Percentiles rank a stretch among this genome's conserved stretches.
These are phyloP conservation scores for Agriopis leucophaearia DNA, from an alignment of 2,888 invertebrate species.

Conservation along the genomic window DNA sequence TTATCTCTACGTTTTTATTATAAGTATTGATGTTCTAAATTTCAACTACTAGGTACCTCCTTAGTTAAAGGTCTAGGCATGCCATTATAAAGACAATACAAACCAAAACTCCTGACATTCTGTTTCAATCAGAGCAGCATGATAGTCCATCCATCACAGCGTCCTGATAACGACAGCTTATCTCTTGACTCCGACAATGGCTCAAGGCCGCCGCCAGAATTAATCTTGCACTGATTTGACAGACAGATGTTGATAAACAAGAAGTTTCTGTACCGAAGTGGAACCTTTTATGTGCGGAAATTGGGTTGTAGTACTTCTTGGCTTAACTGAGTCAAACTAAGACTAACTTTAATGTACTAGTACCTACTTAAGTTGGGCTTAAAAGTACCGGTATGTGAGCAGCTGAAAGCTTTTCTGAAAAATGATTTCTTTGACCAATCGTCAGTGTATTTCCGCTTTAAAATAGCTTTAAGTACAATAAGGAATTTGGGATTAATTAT, in stretches of 20 bases:
- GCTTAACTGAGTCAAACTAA: background rate
- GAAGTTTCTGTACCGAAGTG: constrained; percentile 1
- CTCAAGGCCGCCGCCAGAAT: constrained; percentile 23
- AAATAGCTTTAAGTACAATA: no score
- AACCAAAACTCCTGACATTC: background rate
- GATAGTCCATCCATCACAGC: constrained; percentile 20
- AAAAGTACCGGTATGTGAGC: no score
- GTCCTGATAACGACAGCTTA: constrained; percentile 25
- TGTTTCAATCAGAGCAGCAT: constrained; percentile 2
- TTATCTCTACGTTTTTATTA: no score
- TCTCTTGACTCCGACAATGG: constrained; percentile 17
- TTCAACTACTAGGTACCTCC: no score
- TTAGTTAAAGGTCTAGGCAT: no score
- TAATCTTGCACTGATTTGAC: constrained; percentile 32
- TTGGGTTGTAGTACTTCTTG: background rate
- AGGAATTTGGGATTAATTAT: no score
- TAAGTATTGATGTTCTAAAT: no score
- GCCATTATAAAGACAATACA: background rate
- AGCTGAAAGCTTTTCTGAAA: no score
- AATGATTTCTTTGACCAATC: no score
- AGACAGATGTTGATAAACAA: constrained; percentile 15
- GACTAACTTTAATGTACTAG: background rate
- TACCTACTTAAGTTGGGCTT: no score
- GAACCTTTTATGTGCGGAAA: background rate
- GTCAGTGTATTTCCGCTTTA: no score